Evolutionary conservation across 2,113 vertebrate genomes (phyloP), one percentile per base, ranked within the genome.

Genomic region (Cairina moschata): DNA sequence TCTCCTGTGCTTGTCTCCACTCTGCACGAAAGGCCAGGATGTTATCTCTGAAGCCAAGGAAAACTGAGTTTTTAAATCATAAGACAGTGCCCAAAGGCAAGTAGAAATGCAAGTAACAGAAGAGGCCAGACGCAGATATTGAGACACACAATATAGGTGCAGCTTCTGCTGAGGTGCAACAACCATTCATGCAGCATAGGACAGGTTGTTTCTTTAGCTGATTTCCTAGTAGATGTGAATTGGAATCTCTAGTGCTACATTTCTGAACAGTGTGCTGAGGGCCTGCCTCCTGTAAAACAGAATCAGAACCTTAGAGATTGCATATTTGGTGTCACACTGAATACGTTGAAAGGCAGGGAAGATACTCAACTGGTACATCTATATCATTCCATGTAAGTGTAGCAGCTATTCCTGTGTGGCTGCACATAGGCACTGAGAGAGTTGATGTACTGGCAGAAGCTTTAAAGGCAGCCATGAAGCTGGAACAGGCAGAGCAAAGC

Each of bases 381-480:
- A 5, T 2, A 38, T 25, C 4, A 3, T 54, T 54, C 22, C 23
- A 3, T 0, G 8, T 22, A 23, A 69, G 20, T 32, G 3, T 38
- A 32, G 5, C 4, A 32, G 83, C 55, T 56, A 7, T 38, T 46
- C 9, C 44, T 6, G 26, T 3, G 54, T 14, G 73, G 48, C 50
- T 72, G 63, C n/a, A 48, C 25, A n/a, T 23, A 40, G 60, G 42
- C 34, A 36, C 48, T 55, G 54, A 20, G 26, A 18, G 31, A 65
- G 32, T 3, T 50, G 16, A 2, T 6, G 48, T 18, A 8, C 20
- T 17, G 79, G 34, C 50, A 55, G 79, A 73, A 66, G 38, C 44
- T 58, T 1, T 38, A 34, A n/a, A 52, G 74, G 40, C 50, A 58
- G 82, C 25, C n/a, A 6, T 0, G 0, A 55, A 28, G 50, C 11